Conservation (phyloP, 2,797 vertebrate genomes). For the Sebastes goodei region DNA sequence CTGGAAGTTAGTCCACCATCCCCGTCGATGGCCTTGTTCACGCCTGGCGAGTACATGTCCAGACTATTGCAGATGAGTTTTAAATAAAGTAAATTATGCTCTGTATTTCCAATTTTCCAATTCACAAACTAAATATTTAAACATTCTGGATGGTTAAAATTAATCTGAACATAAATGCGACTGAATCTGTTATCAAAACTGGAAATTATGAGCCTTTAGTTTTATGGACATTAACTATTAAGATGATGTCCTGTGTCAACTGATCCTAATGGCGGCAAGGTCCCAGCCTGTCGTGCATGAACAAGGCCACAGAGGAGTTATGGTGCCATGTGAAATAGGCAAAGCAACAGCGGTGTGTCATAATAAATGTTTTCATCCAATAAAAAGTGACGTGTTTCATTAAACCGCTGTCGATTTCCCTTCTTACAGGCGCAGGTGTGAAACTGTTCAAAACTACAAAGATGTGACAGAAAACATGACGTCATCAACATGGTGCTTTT, state of each 20-base stretch:
- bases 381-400: conserved; percentile 76
- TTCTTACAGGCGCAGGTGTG: neutral
- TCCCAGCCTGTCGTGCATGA: conserved; percentile 13
- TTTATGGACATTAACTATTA: neutral
- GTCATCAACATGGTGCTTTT: neutral
- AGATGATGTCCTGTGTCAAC: neutral
- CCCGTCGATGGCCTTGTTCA: conserved; percentile 18
- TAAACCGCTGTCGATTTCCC: neutral
- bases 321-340: conserved; percentile 58
- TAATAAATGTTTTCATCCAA: conserved; percentile 82
- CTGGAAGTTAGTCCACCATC: neutral
- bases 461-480: neutral
- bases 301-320: conserved; percentile 27
- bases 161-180: neutral
- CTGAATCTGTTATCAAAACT: neutral
- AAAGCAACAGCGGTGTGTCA: conserved; percentile 58
- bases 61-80: neutral
- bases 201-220: neutral
- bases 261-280: neutral
- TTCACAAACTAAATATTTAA: neutral
- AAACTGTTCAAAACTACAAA: neutral
- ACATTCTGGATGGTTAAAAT: neutral
- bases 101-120: neutral
- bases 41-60: neutral
- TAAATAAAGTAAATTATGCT: neutral